These are phyloP conservation scores for Pristionchus fissidentatus DNA, from an alignment of 2,888 invertebrate genomes.

Conservation along the genomic window DNA sequence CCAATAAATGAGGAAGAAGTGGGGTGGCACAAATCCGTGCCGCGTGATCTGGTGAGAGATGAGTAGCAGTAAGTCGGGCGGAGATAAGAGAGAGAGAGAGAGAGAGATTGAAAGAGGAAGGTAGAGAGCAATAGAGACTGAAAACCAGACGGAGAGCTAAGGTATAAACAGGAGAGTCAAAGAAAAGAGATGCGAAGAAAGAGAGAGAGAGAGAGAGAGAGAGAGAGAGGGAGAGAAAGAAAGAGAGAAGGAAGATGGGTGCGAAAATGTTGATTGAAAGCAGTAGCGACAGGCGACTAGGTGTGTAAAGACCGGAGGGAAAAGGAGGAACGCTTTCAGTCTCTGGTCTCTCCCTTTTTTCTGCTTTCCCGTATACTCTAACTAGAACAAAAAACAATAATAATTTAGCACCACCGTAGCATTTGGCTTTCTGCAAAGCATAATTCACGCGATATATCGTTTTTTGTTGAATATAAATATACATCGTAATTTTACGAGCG, in stretches of 20 bases:
- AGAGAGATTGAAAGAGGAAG: not conserved
- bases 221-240: not conserved
- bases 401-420: too few species aligned
- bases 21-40: too few species aligned
- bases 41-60: too few species aligned
- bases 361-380: too few species aligned
- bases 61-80: not conserved
- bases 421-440: too few species aligned
- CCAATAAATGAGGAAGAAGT: too few species aligned
- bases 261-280: constrained; percentile 25
- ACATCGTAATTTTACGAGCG: too few species aligned
- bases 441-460: too few species aligned
- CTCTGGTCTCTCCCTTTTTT: too few species aligned
- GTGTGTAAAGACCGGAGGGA: not conserved
- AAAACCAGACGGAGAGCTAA: not conserved
- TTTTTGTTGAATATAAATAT: too few species aligned
- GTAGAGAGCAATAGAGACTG: not conserved
- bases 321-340: not conserved
- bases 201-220: constrained; percentile 25
- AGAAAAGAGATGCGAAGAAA: not conserved
- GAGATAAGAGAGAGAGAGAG: not conserved
- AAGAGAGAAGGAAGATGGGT: constrained; percentile 33
- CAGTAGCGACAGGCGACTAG: not conserved
- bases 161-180: not conserved
- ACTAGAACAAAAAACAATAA: too few species aligned